Evolutionary conservation across 2,797 vertebrate genomes (phyloP), one percentile per base, ranked within the genome.

Genomic region (Pangasius mekongensis): DNA sequence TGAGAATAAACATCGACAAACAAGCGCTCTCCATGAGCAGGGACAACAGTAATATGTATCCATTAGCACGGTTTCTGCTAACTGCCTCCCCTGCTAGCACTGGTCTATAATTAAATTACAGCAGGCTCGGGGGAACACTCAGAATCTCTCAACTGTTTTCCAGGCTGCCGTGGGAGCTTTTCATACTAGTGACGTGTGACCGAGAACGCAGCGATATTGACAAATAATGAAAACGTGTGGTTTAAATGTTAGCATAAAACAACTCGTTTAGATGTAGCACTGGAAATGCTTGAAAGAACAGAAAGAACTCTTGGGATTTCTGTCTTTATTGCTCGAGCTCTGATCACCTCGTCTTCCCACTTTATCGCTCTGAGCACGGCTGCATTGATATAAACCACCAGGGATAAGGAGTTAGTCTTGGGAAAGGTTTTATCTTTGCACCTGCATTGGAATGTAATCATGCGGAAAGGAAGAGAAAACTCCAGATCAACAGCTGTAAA

Each of bases 81-180:
- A 95, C 92, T 85, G 93, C 90, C 92, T 95, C 97, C 96, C 96
- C 96, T 94, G 88, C 92, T 93, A 96, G 96, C 95, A 95, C 93
- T 95, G 97, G 96, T 96, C 95, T 97, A 95, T 96, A 97, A 98
- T 98, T 97, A 97, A 97, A 97, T 95, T 94, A 94, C 92, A 94
- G 93, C 93, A 91, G 93, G 96, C 94, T 94, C 83, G 64, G 94
- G 95, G 95, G 95, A 95, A 91, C 87, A 87, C 89, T 89, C 56
- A 91, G 90, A 93, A 91, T 93, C 94, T 94, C 92, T 88, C 93
- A 92, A 92, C 93, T 94, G 87, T 90, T 92, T 89, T 91, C 88
- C 84, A 30, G 43, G 89, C 90, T 93, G 91, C 94, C 93, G 92
- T 91, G 93, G 94, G 94, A 95, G 92, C 67, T 84, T 83, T 69